phyloP scores from a whole-genome alignment of 2,113 vertebrate species.

The Fregata magnificens region DNA sequence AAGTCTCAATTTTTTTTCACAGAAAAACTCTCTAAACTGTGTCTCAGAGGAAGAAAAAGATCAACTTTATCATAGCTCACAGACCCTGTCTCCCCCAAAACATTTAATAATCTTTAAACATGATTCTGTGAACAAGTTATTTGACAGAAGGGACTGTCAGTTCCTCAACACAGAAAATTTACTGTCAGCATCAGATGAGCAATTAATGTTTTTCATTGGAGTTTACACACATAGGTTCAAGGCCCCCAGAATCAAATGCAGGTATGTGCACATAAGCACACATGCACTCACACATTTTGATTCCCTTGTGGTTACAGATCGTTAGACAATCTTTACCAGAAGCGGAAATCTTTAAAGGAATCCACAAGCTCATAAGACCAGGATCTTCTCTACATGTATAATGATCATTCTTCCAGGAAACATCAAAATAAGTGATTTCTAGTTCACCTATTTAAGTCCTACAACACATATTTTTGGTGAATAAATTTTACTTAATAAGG shows the following conservation, averaged over 20 bases:
- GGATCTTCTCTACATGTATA: neutral
- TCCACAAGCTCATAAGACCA: neutral
- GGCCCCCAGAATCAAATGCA: neutral
- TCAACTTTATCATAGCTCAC: neutral
- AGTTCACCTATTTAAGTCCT: neutral
- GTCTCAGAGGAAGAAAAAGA: neutral
- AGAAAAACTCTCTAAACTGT: neutral
- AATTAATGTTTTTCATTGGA: neutral
- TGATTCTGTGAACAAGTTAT: neutral
- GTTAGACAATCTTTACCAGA: neutral
- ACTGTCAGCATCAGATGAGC: neutral
- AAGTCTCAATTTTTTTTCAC: neutral
- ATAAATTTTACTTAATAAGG: neutral
- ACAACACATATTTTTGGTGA: neutral
- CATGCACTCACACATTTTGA: rapidly evolving
- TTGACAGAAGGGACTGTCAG: neutral
- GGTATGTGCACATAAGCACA: neutral
- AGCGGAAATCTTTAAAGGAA: neutral
- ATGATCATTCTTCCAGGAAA: neutral
- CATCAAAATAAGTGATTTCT: neutral
- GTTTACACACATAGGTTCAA: neutral
- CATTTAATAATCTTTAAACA: neutral
- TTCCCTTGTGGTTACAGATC: neutral
- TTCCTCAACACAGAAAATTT: neutral
- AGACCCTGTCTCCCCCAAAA: neutral